phyloP scores from a whole-genome alignment of 2,113 vertebrate species.

The Montifringilla adamsi region DNA sequence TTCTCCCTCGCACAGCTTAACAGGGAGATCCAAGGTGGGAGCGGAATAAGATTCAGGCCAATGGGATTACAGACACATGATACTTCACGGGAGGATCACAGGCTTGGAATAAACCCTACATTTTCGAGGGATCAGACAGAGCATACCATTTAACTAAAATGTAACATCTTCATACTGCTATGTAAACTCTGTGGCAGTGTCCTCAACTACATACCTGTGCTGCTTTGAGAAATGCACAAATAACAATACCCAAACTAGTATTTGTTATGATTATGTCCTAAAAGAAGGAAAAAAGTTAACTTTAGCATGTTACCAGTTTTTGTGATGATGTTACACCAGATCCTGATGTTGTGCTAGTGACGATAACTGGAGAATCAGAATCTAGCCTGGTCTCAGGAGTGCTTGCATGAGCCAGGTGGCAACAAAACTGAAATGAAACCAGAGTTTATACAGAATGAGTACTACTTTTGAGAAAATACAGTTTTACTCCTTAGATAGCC shows the following conservation, averaged over 20 bases:
- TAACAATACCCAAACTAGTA: neutral
- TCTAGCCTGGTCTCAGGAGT: slow-evolving; percentile 69
- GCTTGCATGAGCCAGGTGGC: slow-evolving; percentile 66
- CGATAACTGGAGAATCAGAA: slow-evolving; percentile 53
- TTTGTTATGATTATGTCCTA: neutral
- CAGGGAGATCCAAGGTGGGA: too few species aligned
- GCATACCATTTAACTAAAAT: too few species aligned
- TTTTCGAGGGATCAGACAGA: too few species aligned
- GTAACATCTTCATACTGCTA: neutral
- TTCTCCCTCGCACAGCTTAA: too few species aligned
- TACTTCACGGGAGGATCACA: too few species aligned
- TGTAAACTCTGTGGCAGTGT: neutral
- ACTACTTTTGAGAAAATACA: neutral
- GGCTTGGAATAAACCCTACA: too few species aligned
- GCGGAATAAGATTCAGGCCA: too few species aligned
- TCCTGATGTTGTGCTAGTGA: slow-evolving; percentile 64
- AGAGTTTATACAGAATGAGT: neutral
- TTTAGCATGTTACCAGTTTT: slow-evolving; percentile 73
- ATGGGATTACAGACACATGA: too few species aligned
- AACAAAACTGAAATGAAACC: slow-evolving; percentile 45
- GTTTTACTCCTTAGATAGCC: neutral
- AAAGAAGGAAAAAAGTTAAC: neutral
- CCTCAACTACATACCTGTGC: neutral
- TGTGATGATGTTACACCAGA: slow-evolving; percentile 65
- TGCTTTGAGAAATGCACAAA: neutral